A percentile compares a stretch with the other conserved stretches of the same genome.
phyloP scores from a whole-genome alignment of 2,888 invertebrate species.

The Hipparchia semele region DNA sequence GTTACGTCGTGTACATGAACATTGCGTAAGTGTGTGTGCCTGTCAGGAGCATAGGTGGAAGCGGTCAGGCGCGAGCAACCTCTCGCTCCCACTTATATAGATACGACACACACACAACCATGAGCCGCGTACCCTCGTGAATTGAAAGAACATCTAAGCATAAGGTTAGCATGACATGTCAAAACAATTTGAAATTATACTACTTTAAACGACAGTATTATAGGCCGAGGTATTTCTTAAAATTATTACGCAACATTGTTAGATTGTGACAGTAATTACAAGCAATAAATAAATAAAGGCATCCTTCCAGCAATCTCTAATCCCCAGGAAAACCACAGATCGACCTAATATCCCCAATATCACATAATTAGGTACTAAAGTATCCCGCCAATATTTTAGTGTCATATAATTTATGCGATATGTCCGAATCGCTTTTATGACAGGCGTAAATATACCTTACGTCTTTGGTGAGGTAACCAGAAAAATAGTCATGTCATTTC shows the following conservation, averaged over 20 bases:
- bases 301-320: slow-evolving; percentile 52
- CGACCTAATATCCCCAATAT: slow-evolving; percentile 53
- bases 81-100: too few relatives aligned
- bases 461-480: slow-evolving; percentile 33
- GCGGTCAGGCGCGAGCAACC: too few relatives aligned
- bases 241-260: slow-evolving; percentile 11
- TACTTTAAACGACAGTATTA: too few relatives aligned
- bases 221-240: too few relatives aligned
- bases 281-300: slow-evolving; percentile 27
- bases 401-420: slow-evolving; percentile 59
- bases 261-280: slow-evolving; percentile 19
- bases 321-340: slow-evolving; percentile 62
- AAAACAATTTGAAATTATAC: too few relatives aligned
- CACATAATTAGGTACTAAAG: slow-evolving; percentile 49
- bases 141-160: too few relatives aligned
- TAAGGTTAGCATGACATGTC: too few relatives aligned
- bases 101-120: too few relatives aligned
- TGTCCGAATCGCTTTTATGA: slow-evolving; percentile 49
- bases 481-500: neutral
- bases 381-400: slow-evolving; percentile 48
- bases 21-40: too few relatives aligned
- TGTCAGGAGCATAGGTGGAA: too few relatives aligned
- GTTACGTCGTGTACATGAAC: too few relatives aligned
- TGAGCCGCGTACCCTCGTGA: too few relatives aligned
- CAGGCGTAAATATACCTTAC: slow-evolving; percentile 39